Evolutionary conservation across 1,140 invertebrate genomes (phyloP).

Genomic region (Lordiphosa clarofinis): DNA sequence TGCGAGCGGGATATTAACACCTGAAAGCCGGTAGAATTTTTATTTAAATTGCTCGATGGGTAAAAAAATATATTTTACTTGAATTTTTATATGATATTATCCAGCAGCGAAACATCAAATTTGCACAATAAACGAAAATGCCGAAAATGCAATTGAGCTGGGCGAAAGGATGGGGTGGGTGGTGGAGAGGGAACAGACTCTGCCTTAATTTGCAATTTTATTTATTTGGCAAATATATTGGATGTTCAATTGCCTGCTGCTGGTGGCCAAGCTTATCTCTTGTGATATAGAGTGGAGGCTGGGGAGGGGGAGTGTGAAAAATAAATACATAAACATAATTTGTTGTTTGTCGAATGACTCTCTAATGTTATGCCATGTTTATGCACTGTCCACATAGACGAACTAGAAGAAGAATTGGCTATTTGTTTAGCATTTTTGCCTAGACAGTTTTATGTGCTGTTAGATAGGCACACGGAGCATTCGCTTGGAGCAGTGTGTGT

Average conservation of each 20-base stretch:
- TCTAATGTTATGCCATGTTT: slow-evolving; percentile 59
- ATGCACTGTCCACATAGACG: slow-evolving; percentile 37
- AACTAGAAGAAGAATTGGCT: slow-evolving; percentile 18
- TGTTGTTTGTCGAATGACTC: slow-evolving; percentile 22
- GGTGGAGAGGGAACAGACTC: background rate
- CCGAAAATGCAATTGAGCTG: slow-evolving; percentile 37
- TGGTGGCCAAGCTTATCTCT: slow-evolving; percentile 28
- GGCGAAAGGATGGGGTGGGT: background rate
- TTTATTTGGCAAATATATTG: slow-evolving; percentile 40
- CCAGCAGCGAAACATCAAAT: slow-evolving; percentile 8
- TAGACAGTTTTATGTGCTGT: slow-evolving; percentile 61
- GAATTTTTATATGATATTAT: no score
- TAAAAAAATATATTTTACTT: background rate
- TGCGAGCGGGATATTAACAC: slow-evolving; percentile 38
- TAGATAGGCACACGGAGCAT: slow-evolving; percentile 29
- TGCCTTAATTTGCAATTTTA: slow-evolving; percentile 47
- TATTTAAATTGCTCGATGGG: background rate
- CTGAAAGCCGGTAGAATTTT: slow-evolving; percentile 15
- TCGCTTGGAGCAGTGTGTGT: slow-evolving; percentile 18
- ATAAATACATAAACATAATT: slow-evolving; percentile 63
- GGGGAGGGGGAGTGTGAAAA: slow-evolving; percentile 46
- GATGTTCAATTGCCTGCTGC: slow-evolving; percentile 35
- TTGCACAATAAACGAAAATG: slow-evolving; percentile 36
- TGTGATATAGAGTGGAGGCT: background rate
- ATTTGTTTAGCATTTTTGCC: slow-evolving; percentile 67